Conservation (phyloP, 2,888 invertebrate genomes). For the Microdon myrmicae region DNA sequence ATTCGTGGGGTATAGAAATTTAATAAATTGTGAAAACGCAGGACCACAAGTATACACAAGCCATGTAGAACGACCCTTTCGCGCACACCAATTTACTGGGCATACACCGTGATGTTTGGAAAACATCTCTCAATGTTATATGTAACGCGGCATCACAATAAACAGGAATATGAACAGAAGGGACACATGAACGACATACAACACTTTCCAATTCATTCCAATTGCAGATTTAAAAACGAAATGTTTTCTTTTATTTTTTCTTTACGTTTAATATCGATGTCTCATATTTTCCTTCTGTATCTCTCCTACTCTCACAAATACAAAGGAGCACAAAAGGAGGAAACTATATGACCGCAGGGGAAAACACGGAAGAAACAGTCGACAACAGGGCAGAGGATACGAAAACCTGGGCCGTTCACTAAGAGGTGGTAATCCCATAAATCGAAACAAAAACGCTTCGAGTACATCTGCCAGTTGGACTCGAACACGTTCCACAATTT, state of each 20-base stretch:
- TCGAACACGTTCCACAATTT: constrained; percentile 50
- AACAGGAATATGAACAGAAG: constrained; percentile 25
- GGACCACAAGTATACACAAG: constrained; percentile 36
- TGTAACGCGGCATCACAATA: constrained; percentile 33
- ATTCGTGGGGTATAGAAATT: constrained; percentile 30
- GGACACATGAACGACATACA: constrained; percentile 29
- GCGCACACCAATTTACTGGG: neutral
- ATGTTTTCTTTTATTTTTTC: constrained; percentile 9
- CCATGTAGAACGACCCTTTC: constrained; percentile 29
- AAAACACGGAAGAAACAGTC: too few species aligned
- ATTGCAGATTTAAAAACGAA: constrained; percentile 23
- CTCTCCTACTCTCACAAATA: constrained; percentile 38
- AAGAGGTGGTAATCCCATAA: constrained; percentile 30
- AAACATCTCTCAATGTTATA: constrained; percentile 32
- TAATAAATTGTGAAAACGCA: constrained; percentile 38
- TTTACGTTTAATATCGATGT: constrained; percentile 19
- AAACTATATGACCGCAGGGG: constrained; percentile 46
- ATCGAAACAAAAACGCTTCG: constrained; percentile 19
- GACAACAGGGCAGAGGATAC: constrained; percentile 1
- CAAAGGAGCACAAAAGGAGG: constrained; percentile 24
- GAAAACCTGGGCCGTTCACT: constrained; percentile 1
- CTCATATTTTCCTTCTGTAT: constrained; percentile 37
- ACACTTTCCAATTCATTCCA: constrained; percentile 43
- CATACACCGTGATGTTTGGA: neutral
- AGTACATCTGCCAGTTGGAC: constrained; percentile 47